These are phyloP conservation scores for Cyprinodon tularosa DNA, from an alignment of 2,113 vertebrate genomes.

Conservation along the genomic window DNA sequence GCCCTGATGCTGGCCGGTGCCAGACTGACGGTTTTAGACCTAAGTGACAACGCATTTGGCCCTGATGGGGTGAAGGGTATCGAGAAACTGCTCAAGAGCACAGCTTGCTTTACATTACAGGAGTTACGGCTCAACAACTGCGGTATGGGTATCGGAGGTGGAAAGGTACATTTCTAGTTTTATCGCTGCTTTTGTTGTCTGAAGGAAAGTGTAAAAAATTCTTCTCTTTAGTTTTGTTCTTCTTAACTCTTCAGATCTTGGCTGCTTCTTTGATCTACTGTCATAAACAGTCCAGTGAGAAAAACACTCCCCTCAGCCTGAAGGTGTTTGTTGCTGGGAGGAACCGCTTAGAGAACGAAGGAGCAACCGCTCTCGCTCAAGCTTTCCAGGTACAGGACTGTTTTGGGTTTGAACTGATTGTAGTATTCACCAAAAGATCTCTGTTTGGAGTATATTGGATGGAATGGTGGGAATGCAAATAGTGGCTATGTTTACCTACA, in stretches of 20 bases:
- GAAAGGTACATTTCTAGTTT: conserved; percentile 82
- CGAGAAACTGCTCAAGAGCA: conserved; percentile 90
- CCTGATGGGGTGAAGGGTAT: conserved; percentile 95
- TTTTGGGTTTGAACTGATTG: not conserved
- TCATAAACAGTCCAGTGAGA: conserved; percentile 84
- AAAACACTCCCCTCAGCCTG: conserved; percentile 85
- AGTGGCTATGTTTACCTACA: no score
- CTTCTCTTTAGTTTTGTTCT: no score
- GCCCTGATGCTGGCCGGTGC: conserved; percentile 90
- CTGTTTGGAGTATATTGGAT: not conserved
- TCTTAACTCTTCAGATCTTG: conserved; percentile 83
- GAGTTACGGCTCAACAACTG: conserved; percentile 97
- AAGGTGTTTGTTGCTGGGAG: conserved; percentile 95
- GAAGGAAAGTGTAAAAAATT: no score
- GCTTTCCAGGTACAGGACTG: conserved; percentile 86
- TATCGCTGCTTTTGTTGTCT: no score
- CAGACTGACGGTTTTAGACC: conserved; percentile 89
- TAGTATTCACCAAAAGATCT: not conserved
- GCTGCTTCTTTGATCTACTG: conserved; percentile 89
- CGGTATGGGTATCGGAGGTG: conserved; percentile 96
- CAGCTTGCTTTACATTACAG: conserved; percentile 86
- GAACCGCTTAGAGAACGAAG: conserved; percentile 96
- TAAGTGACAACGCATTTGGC: conserved; percentile 98
- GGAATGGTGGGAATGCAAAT: not conserved
- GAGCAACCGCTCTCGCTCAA: conserved; percentile 92